These are phyloP conservation scores for Eilema caniola DNA, from an alignment of 2,888 invertebrate genomes.

Conservation along the genomic window DNA sequence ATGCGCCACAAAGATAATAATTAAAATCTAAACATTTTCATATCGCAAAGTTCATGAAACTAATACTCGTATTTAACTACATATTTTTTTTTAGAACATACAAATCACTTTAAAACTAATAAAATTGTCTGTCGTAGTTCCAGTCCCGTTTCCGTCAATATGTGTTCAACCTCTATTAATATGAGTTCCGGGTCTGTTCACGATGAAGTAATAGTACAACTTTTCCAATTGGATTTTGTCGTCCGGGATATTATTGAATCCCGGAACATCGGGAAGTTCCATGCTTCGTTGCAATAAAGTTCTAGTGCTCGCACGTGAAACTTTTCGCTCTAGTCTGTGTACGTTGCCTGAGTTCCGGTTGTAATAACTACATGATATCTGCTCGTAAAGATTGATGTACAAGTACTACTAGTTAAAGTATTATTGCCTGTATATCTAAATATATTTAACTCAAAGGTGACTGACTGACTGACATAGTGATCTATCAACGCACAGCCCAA, in stretches of 20 bases:
- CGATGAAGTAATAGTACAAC: conserved; percentile 29
- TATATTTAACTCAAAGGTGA: no score
- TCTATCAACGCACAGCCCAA: no score
- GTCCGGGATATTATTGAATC: conserved; percentile 54
- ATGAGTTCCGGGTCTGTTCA: conserved; percentile 16
- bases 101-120: not conserved
- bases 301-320: conserved; percentile 33
- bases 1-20: no score
- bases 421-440: no score
- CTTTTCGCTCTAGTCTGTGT: conserved; percentile 14
- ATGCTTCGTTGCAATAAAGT: conserved; percentile 31
- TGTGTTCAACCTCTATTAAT: not conserved
- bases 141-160: not conserved
- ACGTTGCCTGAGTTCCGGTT: not conserved
- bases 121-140: not conserved
- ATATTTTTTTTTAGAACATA: not conserved
- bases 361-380: not conserved
- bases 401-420: not conserved
- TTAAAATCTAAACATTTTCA: no score
- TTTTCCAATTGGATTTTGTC: conserved; percentile 63
- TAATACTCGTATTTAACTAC: no score
- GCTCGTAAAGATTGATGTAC: no score
- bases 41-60: no score
- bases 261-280: conserved; percentile 28
- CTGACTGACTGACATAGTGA: no score